Evolutionary conservation across 2,888 invertebrate genomes (phyloP).

Genomic region (Empis stercorea): DNA sequence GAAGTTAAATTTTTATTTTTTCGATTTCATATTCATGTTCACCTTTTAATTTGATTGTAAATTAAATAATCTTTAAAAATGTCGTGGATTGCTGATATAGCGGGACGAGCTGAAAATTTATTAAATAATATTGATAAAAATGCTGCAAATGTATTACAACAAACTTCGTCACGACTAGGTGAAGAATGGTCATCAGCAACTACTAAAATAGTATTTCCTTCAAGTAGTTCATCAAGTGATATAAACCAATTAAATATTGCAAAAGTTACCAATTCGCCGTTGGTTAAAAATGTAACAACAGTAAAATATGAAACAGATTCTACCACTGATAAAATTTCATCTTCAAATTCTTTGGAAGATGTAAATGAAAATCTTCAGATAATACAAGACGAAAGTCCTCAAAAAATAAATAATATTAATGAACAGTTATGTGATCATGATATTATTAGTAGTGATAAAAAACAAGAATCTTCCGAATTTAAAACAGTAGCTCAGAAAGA

Average conservation of each 20-base stretch:
- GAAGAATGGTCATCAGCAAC: background rate
- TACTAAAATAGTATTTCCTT: background rate
- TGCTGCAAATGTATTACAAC: conserved; percentile 50
- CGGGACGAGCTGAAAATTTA: conserved; percentile 61
- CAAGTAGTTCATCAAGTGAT: too few relatives aligned
- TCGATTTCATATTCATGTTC: too few relatives aligned
- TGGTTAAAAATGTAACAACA: background rate
- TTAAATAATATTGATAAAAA: conserved; percentile 62
- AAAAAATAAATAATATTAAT: too few relatives aligned
- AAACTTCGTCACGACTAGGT: background rate
- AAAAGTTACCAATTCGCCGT: conserved; percentile 20
- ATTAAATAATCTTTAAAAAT: too few relatives aligned
- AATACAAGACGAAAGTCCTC: too few relatives aligned
- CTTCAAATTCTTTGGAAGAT: background rate
- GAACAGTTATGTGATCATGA: too few relatives aligned
- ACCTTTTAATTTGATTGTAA: too few relatives aligned
- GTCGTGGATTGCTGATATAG: conserved; percentile 63
- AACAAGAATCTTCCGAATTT: too few relatives aligned
- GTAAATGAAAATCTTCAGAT: background rate
- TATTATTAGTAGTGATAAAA: too few relatives aligned
- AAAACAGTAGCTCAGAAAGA: conserved; percentile 29
- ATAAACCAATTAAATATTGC: too few relatives aligned
- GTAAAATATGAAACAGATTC: background rate
- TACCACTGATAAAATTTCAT: background rate
- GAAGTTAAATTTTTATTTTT: too few relatives aligned